Base-by-base conservation (phyloP, 2,113 vertebrate species). In the Ahaetulla prasina region DNA sequence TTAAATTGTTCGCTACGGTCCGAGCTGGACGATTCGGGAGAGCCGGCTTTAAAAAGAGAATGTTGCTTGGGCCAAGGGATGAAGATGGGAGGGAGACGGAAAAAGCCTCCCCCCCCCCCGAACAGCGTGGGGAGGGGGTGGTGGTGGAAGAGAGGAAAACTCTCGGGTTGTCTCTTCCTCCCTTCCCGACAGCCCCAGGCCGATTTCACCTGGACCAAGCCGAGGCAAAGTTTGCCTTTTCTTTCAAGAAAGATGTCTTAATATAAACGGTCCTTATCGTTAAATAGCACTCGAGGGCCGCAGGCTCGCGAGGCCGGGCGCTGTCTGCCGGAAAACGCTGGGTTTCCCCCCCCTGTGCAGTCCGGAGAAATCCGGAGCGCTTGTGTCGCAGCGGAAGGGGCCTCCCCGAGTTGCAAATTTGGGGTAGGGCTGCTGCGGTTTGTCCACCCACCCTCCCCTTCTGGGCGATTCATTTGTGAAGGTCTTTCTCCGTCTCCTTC, bases 1-100 rank as follows among this genome's bases (percentile, higher is more conserved):
- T 98, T 98, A 98, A 98, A 98, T 97, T 98, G 97, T 98, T 98
- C 97, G 97, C 98, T 98, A 96, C 93, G 97, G 97, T 97, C 96
- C 96, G 95, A 97, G 96, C 45, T 93, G 97, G 96, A 96, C 97
- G 98, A 97, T 98, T 98, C 97, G 98, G 96, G 96, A 97, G 97
- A 97, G 96, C 97, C 39, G 95, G 22, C 85, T 86, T 25, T 47
- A 6, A 18, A 25, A 27, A 49, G 74, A 39, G 18, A 80, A 20
- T 12, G 10, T 11, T 11, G 25, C 85, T 47, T 23, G 23, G 85
- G 43, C 9, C 85, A 4, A 49, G 43, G 45, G 84, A 4, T 23
- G 22, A 1, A 45, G 45, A 11, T 23, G 45, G 45, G 43, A 12
- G 23, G 45, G 85, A 12, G 45, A 3, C 9, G 25, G 85, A 2